Conservation (phyloP, 2,113 vertebrate species). For the Amia ocellicauda region DNA sequence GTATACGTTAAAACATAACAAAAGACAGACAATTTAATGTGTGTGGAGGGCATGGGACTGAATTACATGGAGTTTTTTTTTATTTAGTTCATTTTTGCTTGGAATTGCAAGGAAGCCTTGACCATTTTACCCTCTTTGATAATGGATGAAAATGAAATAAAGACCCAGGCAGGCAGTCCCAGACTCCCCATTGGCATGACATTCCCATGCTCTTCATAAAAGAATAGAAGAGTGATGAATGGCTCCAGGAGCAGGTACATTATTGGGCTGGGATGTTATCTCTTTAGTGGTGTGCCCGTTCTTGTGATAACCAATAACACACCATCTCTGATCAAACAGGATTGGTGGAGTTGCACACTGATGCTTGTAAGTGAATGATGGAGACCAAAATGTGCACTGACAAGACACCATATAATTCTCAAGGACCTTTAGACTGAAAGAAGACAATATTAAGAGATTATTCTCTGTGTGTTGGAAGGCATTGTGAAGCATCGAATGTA, state of each 20-base stretch:
- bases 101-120: neutral
- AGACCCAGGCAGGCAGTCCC: neutral
- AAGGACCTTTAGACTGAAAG: neutral
- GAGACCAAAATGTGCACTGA: neutral
- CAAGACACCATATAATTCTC: neutral
- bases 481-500: too few species aligned
- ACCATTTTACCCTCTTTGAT: neutral
- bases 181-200: neutral
- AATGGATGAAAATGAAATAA: neutral
- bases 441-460: too few species aligned
- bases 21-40: too few species aligned
- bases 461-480: too few species aligned
- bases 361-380: slow-evolving; percentile 14
- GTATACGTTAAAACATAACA: too few species aligned
- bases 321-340: neutral
- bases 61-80: too few species aligned
- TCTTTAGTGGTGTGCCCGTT: neutral
- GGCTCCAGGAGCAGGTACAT: neutral
- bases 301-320: neutral
- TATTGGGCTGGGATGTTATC: neutral
- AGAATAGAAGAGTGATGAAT: neutral
- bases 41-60: too few species aligned
- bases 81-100: too few species aligned
- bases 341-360: neutral
- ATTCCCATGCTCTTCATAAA: neutral